Base-by-base conservation (phyloP, 2,888 invertebrate species). In the Choristoneura rosaceana region DNA sequence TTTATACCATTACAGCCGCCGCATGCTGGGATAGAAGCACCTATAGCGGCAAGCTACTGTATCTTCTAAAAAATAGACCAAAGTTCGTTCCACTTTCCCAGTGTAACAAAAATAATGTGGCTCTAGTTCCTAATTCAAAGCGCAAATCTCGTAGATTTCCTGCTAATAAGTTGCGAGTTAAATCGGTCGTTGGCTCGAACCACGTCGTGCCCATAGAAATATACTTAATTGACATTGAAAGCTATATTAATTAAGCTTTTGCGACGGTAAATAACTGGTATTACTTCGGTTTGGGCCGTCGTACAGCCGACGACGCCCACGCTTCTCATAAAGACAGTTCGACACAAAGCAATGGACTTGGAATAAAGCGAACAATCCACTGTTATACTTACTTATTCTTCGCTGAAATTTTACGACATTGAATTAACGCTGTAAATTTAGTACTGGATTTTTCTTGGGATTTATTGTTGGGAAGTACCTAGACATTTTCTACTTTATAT, bases 151-250 rank as follows among this genome's bases (percentile, higher is more conserved):
- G 25, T 25, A 25, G 25, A 55, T 55, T 17, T 10, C 15, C 50
- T 47, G 15, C 50, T 52, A 15, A 52, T 55, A 55, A 17, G 55
- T 55, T 25, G 12, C 25, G 41, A 41, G 41, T 15, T 61, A 61
- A 15, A 61, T 61, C 38, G 60, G 41, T 10, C 41, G 38, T 61
- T 41, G 60, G 4, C 60, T 38, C 12, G 43, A 61, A 41, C n/a
- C 38, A 38, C 55, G 66, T 58, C 55, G 66, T 58, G 64, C 45
- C 52, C 9, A 38, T 45, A 41, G n/a, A 67, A 67, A 45, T 67
- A n/a, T 14, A 58, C 45, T 25, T 61, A 60, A 68, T 68, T 60
- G 60, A 47, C 17, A 68, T 50, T 68, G 9, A 60, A 60, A 62
- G 45, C 55, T 52, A 33, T 63, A 63, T 55, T 62, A 62, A 52